These are phyloP conservation scores for Synergus umbraculus DNA, from an alignment of 2,888 invertebrate genomes.

Conservation along the genomic window DNA sequence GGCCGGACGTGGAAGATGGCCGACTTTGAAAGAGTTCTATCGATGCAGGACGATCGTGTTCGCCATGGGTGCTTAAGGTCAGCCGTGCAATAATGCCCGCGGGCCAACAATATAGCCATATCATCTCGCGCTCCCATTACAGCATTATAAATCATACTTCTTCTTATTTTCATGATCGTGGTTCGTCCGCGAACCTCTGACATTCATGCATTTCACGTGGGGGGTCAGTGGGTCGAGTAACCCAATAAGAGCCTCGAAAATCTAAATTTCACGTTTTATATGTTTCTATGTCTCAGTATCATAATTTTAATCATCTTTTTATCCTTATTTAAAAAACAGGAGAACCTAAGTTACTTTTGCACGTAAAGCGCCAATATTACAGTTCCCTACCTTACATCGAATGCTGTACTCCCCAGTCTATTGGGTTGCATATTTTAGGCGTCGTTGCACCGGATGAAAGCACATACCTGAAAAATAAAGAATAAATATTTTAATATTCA, in stretches of 20 bases:
- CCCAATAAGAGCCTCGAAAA: conserved; percentile 57
- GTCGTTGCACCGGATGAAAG: conserved; percentile 40
- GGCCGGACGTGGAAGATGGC: conserved; percentile 57
- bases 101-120: conserved; percentile 67
- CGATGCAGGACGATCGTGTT: conserved; percentile 49
- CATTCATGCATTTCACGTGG: conserved; percentile 60
- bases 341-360: too few species aligned
- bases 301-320: neutral
- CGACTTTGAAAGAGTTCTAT: conserved; percentile 59
- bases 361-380: too few species aligned
- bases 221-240: conserved; percentile 63
- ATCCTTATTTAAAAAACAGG: neutral
- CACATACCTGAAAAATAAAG: neutral
- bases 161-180: conserved; percentile 64
- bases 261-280: conserved; percentile 39
- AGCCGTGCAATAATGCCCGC: conserved; percentile 65
- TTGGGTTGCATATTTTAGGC: conserved; percentile 67
- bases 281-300: neutral
- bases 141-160: conserved; percentile 72
- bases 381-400: neutral
- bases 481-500: neutral
- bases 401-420: conserved; percentile 59
- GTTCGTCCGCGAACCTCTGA: conserved; percentile 46
- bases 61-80: conserved; percentile 62
- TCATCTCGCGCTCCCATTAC: conserved; percentile 72